These are phyloP conservation scores for Trachelus tabidus DNA, from an alignment of 2,888 invertebrate genomes.

Conservation along the genomic window DNA sequence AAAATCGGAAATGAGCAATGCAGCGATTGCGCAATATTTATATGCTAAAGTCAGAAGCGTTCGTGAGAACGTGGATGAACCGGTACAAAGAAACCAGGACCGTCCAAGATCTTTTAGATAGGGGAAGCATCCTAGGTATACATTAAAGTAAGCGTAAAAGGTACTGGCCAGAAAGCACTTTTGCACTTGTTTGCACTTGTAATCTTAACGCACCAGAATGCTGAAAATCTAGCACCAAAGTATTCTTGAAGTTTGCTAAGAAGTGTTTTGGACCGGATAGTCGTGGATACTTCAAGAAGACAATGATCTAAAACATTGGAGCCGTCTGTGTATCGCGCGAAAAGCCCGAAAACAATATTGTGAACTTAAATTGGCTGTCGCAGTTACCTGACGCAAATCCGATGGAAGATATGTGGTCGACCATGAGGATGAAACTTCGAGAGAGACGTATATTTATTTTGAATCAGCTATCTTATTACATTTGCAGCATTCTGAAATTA, in stretches of 20 bases:
- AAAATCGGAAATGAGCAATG: too few relatives aligned
- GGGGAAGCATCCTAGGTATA: too few relatives aligned
- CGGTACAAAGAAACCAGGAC: too few relatives aligned
- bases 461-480: conserved; percentile 15
- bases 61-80: too few relatives aligned
- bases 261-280: conserved; percentile 18
- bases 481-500: conserved; percentile 13
- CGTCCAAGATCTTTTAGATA: too few relatives aligned
- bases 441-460: conserved; percentile 16
- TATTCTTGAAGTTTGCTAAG: conserved; percentile 3
- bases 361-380: conserved; percentile 31
- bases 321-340: conserved; percentile 30
- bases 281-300: conserved; percentile 32
- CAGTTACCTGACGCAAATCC: conserved; percentile 36
- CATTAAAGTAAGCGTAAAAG: too few relatives aligned
- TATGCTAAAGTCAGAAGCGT: too few relatives aligned
- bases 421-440: conserved; percentile 26
- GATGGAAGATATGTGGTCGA: conserved; percentile 33
- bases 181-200: conserved; percentile 22
- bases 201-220: conserved; percentile 27
- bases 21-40: too few relatives aligned
- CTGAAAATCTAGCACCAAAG: conserved; percentile 14
- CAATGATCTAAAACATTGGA: conserved; percentile 37
- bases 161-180: background rate
- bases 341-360: conserved; percentile 31